Evolutionary conservation across 2,888 invertebrate species (phyloP).

Genomic region (Julus scandinavius): DNA sequence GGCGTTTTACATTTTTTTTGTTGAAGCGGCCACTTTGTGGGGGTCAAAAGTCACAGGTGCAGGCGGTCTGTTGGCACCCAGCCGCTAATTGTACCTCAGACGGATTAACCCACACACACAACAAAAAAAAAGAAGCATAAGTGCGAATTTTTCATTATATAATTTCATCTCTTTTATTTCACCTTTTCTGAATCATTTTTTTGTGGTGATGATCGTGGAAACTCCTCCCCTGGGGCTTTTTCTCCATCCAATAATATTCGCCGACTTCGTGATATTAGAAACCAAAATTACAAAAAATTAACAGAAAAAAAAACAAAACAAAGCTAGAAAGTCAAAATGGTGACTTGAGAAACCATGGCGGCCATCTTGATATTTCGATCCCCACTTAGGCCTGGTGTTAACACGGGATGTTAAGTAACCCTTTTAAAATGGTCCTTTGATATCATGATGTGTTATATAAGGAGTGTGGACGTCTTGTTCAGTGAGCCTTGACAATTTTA

Average conservation of each 20-base stretch:
- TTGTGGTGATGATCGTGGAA: not conserved
- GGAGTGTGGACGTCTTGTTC: too few relatives aligned
- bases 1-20: not conserved
- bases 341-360: too few relatives aligned
- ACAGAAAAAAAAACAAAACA: too few relatives aligned
- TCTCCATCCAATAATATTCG: not conserved
- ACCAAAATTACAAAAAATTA: too few relatives aligned
- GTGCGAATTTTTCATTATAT: conserved; percentile 18
- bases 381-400: too few relatives aligned
- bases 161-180: not conserved
- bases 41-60: conserved; percentile 18
- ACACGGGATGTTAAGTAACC: too few relatives aligned
- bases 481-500: too few relatives aligned
- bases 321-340: too few relatives aligned
- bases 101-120: not conserved
- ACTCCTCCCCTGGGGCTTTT: not conserved
- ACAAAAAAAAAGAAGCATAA: not conserved
- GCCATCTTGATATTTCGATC: too few relatives aligned
- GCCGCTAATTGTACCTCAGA: conserved; percentile 17
- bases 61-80: conserved; percentile 11
- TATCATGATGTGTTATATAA: too few relatives aligned
- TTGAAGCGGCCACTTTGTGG: conserved; percentile 1
- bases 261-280: not conserved
- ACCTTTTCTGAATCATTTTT: not conserved
- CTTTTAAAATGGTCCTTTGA: too few relatives aligned